Evolutionary conservation across 2,888 invertebrate genomes (phyloP), one percentile per base, ranked within the genome.

Genomic region (Stenolophus ochropezus): DNA sequence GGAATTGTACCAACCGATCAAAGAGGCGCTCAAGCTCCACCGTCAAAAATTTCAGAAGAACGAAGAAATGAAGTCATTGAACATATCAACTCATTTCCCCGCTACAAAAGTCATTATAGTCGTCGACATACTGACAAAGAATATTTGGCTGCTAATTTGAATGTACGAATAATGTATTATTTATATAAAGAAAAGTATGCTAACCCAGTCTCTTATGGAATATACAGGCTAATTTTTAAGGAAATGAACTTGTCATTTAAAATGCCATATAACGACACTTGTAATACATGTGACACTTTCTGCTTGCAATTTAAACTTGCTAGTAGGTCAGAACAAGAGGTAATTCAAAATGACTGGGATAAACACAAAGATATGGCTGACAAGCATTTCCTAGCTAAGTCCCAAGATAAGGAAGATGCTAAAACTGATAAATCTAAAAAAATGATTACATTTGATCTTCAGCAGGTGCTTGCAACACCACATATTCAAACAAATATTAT

Each of bases 261-360:
- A 20, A 56, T 18, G 21, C 56, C 56, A n/a, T 20, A 56, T 56
- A 20, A 18, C 11, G 56, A 56, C 18, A 56, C 56, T 4, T 56
- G 56, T 11, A 18, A 18, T 18, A 56, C 56, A 14, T 49, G 56
- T 56, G 56, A 56, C 56, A 56, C 16, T 18, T 56, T 56, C 18
- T 4, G 20, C 20, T 11, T 56, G 20, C 56, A 56, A 56, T 18
- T 56, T 6, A 56, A 18, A 20, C 56, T 56, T 33, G 33, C 33
- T n/a, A n/a, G n/a, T n/a, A n/a, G n/a, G n/a, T n/a, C n/a, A n/a
- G n/a, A n/a, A n/a, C n/a, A n/a, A n/a, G n/a, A n/a, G n/a, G n/a
- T n/a, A n/a, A n/a, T 33, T 8, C 33, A 33, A 33, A 33, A 8
- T 81, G 83, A 82, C 81, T 74, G 69, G 80, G 8, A 33, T 2